Conservation (phyloP, 1,140 invertebrate species). For the Microvelia longipes region DNA sequence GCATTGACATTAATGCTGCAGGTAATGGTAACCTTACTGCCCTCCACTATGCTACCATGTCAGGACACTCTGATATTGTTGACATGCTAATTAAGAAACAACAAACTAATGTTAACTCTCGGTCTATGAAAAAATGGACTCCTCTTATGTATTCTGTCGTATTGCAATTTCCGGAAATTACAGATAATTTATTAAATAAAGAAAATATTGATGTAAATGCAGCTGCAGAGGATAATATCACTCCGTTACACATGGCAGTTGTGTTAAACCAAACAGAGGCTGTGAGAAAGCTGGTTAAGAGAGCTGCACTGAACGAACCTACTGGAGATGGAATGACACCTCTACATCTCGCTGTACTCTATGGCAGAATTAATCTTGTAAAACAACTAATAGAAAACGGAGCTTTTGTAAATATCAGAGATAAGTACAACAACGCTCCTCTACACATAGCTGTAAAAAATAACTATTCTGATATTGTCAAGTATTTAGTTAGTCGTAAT, state of each 20-base stretch:
- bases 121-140: not conserved
- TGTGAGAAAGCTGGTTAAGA: conserved; percentile 46
- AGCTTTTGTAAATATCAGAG: conserved; percentile 2
- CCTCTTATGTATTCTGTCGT: not conserved
- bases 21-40: conserved; percentile 55
- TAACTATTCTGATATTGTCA: too few relatives aligned
- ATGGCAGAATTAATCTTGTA: not conserved
- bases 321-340: conserved; percentile 44
- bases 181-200: not conserved
- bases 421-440: too few relatives aligned
- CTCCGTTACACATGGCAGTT: conserved; percentile 58
- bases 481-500: too few relatives aligned
- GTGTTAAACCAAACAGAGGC: conserved; percentile 52
- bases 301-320: conserved; percentile 49
- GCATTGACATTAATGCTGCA: conserved; percentile 2
- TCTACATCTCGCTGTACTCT: conserved; percentile 25
- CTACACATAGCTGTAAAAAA: too few relatives aligned
- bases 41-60: conserved; percentile 3
- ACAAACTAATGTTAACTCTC: not conserved
- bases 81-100: not conserved
- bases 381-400: conserved; percentile 7
- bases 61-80: not conserved
- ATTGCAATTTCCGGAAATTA: not conserved
- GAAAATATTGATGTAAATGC: not conserved
- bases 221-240: not conserved